Percentiles rank a stretch among this genome's conserved stretches.
These are phyloP conservation scores for Morpho helenor DNA, from an alignment of 2,888 invertebrate species.

Conservation along the genomic window DNA sequence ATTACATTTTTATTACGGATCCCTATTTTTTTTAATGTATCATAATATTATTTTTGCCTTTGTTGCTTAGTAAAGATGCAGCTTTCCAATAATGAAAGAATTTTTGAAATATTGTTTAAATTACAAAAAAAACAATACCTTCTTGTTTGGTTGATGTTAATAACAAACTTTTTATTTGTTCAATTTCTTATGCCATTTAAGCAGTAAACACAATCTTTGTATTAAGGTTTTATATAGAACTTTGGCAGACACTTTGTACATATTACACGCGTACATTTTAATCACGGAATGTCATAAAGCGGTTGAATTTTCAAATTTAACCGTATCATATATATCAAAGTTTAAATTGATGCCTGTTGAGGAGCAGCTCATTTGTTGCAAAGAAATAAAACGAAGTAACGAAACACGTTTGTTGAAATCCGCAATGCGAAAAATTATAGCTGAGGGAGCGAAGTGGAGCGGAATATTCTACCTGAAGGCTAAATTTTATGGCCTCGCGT, in stretches of 20 bases:
- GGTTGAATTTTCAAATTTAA: not conserved
- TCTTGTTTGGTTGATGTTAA: too few relatives aligned
- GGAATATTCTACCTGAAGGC: slow-evolving; percentile 70
- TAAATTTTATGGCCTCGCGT: slow-evolving; percentile 69
- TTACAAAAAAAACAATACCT: too few relatives aligned
- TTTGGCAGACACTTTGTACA: not conserved
- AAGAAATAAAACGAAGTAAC: slow-evolving; percentile 34
- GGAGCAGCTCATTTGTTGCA: slow-evolving; percentile 26
- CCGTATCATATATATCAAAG: slow-evolving; percentile 8
- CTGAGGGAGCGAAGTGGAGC: slow-evolving; percentile 60
- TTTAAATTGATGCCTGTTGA: slow-evolving; percentile 21
- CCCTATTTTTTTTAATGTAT: too few relatives aligned
- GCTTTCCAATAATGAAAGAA: too few relatives aligned
- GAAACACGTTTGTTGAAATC: slow-evolving; percentile 48
- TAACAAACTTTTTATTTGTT: too few relatives aligned
- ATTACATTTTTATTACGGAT: too few relatives aligned
- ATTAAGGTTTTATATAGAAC: too few relatives aligned
- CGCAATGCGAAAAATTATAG: slow-evolving; percentile 76
- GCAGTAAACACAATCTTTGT: too few relatives aligned
- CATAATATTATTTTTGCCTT: too few relatives aligned
- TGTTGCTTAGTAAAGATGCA: too few relatives aligned
- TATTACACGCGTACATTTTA: not conserved
- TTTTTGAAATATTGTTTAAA: too few relatives aligned
- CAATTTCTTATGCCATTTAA: too few relatives aligned
- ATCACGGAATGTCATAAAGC: not conserved